phyloP scores from a whole-genome alignment of 2,797 vertebrate species.

The Serranus cabrilla region DNA sequence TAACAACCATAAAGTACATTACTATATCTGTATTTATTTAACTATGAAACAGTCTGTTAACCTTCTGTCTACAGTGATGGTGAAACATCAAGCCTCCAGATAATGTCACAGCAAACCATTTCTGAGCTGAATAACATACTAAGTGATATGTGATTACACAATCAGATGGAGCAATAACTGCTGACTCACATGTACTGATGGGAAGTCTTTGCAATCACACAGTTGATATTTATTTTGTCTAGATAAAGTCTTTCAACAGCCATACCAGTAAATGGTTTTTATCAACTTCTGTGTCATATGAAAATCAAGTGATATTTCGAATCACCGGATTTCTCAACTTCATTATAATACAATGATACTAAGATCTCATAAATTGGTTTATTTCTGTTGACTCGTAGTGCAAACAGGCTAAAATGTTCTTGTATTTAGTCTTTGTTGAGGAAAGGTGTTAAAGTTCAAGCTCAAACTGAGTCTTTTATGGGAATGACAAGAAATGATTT shows the following conservation, averaged over 20 bases:
- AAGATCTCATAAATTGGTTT: neutral
- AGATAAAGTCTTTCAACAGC: neutral
- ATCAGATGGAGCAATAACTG: neutral
- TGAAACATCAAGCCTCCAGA: neutral
- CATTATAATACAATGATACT: neutral
- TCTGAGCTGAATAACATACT: no score
- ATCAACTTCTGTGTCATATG: neutral
- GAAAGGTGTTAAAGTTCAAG: neutral
- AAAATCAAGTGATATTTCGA: neutral
- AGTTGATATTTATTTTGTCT: neutral
- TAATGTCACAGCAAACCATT: neutral
- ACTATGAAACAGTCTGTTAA: neutral
- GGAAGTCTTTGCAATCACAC: neutral
- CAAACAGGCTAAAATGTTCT: no score
- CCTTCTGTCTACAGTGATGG: neutral
- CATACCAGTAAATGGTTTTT: neutral
- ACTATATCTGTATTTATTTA: neutral
- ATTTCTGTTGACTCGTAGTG: no score
- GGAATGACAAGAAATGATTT: constrained; percentile 14
- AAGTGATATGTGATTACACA: neutral
- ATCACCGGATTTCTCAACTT: neutral
- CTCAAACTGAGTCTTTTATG: neutral
- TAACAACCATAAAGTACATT: neutral
- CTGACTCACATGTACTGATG: neutral
- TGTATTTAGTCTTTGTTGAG: neutral